Conservation (phyloP, 2,113 vertebrate species). For the Dendropsophus ebraccatus region DNA sequence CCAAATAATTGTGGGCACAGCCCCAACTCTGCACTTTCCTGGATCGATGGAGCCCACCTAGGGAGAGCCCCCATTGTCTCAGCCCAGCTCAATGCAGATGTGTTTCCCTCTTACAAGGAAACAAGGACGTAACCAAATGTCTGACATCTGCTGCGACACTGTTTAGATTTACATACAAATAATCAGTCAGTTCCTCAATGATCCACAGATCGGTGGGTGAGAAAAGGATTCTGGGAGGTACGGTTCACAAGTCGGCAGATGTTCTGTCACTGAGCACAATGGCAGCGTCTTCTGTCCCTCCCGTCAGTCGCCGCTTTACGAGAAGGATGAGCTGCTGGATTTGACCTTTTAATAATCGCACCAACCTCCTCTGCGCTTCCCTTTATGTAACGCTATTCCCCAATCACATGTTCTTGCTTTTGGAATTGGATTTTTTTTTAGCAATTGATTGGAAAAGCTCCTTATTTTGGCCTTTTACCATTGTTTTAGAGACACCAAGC, state of each 20-base stretch:
- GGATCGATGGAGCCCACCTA: constrained; percentile 75
- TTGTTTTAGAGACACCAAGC: background rate
- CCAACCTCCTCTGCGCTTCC: background rate
- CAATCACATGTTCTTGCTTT: background rate
- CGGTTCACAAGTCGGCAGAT: constrained; percentile 80
- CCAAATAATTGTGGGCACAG: constrained; percentile 40
- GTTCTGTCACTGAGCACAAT: constrained; percentile 79
- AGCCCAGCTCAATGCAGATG: constrained; percentile 69
- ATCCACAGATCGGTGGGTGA: constrained; percentile 75
- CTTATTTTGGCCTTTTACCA: background rate
- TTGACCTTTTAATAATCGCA: background rate
- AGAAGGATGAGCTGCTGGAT: constrained; percentile 18
- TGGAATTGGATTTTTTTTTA: background rate
- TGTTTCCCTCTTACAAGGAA: constrained; percentile 94
- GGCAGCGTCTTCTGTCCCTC: constrained; percentile 59
- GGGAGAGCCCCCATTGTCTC: constrained; percentile 72
- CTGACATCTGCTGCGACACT: constrained; percentile 91
- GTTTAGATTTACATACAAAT: constrained; percentile 93
- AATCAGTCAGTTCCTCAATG: constrained; percentile 74
- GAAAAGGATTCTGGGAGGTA: constrained; percentile 71
- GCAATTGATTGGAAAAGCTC: background rate
- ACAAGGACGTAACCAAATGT: constrained; percentile 91
- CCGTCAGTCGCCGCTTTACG: constrained; percentile 75
- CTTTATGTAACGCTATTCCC: constrained; percentile 18
- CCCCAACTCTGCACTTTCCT: constrained; percentile 61